Evolutionary conservation across 2,797 vertebrate genomes (phyloP), one percentile per base, ranked within the genome.

Genomic region (Siniperca scherzeri): DNA sequence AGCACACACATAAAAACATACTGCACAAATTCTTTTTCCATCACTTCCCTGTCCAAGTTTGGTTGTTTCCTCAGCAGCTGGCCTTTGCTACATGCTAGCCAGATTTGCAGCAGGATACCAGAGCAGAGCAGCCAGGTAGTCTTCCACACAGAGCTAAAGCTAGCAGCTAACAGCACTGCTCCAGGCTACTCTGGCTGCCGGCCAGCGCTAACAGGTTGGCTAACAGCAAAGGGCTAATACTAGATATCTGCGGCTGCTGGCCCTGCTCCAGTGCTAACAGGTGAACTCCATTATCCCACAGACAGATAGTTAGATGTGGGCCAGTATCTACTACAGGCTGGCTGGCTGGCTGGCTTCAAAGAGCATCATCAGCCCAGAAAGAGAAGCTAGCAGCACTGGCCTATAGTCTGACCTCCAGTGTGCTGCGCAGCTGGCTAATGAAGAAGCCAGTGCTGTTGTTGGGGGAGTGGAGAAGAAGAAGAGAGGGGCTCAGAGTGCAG

Each of bases 211-310:
- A 92, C 92, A 95, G 93, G 93, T 93, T 92, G 88, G 91, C 94
- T 92, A 93, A 80, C 87, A 85, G 81, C 50, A 70, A 84, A 80
- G 82, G 89, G 89, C 91, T 93, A 93, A 93, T 85, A 87, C 89
- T 91, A 80, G 87, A 87, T 88, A 90, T 94, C 90, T 92, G 91
- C 72, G 84, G 89, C 91, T 91, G 89, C 86, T 95, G 94, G 94
- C 94, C 82, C 61, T 21, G 82, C 87, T 95, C 95, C 95, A 95
- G 91, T 71, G 83, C 91, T 88, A 91, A 92, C 94, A 96, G 95
- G 94, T 95, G 95, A 95, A 91, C 91, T 94, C 92, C 89, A 94
- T 95, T 93, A 95, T 93, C 85, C 87, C 74, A 77, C 81, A 92
- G 90, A 90, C 88, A 87, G 90, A 92, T 87, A 92, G 84, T 82